Percentiles rank a stretch among this genome's conserved stretches.
phyloP scores from a whole-genome alignment of 1,140 invertebrate genomes.

The Listronotus oregonensis region DNA sequence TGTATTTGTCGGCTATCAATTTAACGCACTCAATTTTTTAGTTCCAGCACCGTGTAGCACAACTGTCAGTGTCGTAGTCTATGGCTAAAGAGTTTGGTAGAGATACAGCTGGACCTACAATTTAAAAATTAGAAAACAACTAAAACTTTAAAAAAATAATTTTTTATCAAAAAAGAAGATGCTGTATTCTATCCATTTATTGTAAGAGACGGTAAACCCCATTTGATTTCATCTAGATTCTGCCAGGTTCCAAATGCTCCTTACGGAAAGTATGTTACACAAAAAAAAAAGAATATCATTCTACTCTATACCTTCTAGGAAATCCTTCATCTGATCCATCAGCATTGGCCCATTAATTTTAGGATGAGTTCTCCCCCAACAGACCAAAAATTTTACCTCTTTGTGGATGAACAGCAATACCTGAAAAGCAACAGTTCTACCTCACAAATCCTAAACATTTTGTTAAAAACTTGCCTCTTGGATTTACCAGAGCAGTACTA shows the following conservation, averaged over 20 bases:
- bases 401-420: constrained; percentile 41
- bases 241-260: too few species aligned
- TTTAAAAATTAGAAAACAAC: background rate
- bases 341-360: constrained; percentile 92
- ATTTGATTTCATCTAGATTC: too few species aligned
- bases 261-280: too few species aligned
- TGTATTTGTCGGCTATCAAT: constrained; percentile 71
- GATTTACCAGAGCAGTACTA: constrained; percentile 80
- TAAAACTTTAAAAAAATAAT: background rate
- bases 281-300: too few species aligned
- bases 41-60: constrained; percentile 94
- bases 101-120: constrained; percentile 59
- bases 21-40: constrained; percentile 71
- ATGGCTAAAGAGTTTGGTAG: constrained; percentile 86
- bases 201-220: too few species aligned
- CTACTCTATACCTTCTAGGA: constrained; percentile 60
- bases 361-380: constrained; percentile 90
- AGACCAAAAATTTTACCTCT: constrained; percentile 93
- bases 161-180: too few species aligned
- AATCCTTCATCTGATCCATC: constrained; percentile 85
- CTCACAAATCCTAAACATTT: background rate
- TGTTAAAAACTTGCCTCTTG: constrained; percentile 73
- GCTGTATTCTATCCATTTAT: too few species aligned
- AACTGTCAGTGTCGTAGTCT: constrained; percentile 81
- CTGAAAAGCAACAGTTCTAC: constrained; percentile 83